Evolutionary conservation across 2,797 vertebrate genomes (phyloP).

Genomic region (Xyrichtys novacula): DNA sequence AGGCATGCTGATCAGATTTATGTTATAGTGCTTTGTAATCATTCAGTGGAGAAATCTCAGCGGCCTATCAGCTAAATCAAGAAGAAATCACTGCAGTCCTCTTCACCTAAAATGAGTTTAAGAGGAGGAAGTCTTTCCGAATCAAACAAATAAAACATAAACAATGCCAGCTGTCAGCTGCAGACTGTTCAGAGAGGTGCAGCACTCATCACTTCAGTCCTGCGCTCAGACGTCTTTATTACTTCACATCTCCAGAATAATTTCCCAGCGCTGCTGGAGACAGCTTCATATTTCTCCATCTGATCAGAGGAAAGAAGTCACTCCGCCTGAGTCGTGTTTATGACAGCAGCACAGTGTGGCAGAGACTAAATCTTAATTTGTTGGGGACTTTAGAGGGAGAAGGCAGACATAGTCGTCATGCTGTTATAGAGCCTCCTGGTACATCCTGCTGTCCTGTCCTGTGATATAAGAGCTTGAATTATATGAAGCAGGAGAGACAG

Average conservation of each 20-base stretch:
- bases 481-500: constrained; percentile 42
- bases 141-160: constrained; percentile 12
- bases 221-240: constrained; percentile 24
- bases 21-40: not conserved
- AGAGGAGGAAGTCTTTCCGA: not conserved
- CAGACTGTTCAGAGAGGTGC: constrained; percentile 1
- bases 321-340: constrained; percentile 61
- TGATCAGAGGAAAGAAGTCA: constrained; percentile 55
- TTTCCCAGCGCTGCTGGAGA: constrained; percentile 24
- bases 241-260: constrained; percentile 47
- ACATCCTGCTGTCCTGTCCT: constrained; percentile 2
- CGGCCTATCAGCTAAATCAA: not conserved
- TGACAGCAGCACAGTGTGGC: constrained; percentile 39
- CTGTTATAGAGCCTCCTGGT: constrained; percentile 60
- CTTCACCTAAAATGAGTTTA: not conserved
- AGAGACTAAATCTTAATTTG: constrained; percentile 76
- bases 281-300: constrained; percentile 54
- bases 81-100: not conserved
- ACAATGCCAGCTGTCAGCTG: constrained; percentile 16
- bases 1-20: not conserved
- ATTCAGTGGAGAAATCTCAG: not conserved
- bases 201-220: constrained; percentile 4
- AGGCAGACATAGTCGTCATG: constrained; percentile 66
- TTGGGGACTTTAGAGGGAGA: constrained; percentile 57
- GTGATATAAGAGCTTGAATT: constrained; percentile 61